Base-by-base conservation (phyloP, 2,113 vertebrate genomes). In the Chionodraco myersi region DNA sequence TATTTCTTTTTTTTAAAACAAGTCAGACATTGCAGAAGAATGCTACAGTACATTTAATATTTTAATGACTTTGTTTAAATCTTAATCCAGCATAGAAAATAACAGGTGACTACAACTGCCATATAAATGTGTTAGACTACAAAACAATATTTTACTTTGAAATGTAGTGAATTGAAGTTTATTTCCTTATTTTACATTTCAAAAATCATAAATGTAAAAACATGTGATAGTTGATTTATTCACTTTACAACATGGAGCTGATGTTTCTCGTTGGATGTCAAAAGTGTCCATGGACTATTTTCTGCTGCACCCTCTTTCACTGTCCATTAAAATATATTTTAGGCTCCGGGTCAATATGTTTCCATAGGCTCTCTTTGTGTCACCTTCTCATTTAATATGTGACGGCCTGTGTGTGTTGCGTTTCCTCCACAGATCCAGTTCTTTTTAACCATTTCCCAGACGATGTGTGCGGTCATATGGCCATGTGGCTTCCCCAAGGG, bases 361-460 rank as follows among this genome's bases (percentile, higher is more conserved):
- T 67, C 36, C 66, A 45, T 70, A 57, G 2, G 48, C 45, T 66
- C 65, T 45, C 54, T 49, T 45, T 45, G 49, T 36, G 72, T 90
- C 83, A 85, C 86, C 64, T 66, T 84, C 75, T 83, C 67, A 48
- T 67, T 67, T 14, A 5, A 21, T 58, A 16, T 69, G 57, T 77
- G 44, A 73, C 2, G 80, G 48, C 52, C 9, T 66, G 44, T 71
- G 41, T 72, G 72, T 77, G 67, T 75, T 15, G 1, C 77, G 70
- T 81, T 84, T 92, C 59, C 49, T 48, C 75, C 79, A 79, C 94
- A 99, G 98, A 91, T 95, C 89, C 97, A 99, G 92, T 99, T 99
- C 83, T 96, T 97, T 77, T 89, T 98, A 89, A 99, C 98, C 82
- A 95, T 98, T 93, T 88, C 93, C 83, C 98, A 99, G 89, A 98